These are phyloP conservation scores for Charanyca ferruginea DNA, from an alignment of 2,888 invertebrate genomes.

Conservation along the genomic window DNA sequence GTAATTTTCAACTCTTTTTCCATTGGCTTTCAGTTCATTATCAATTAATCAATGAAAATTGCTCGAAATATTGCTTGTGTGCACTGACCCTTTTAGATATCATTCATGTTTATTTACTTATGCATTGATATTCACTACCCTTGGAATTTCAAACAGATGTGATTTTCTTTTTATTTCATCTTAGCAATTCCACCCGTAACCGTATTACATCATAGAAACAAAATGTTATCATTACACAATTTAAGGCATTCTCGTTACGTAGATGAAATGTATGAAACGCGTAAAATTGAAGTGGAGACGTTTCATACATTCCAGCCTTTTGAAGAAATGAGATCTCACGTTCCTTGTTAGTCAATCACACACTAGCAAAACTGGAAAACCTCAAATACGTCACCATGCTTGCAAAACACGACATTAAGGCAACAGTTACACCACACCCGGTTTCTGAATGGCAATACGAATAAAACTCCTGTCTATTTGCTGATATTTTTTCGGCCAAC, in stretches of 20 bases:
- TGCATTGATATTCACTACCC: neutral
- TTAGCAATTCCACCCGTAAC: neutral
- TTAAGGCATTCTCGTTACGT: neutral
- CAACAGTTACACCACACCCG: slow-evolving; percentile 5
- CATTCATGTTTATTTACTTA: too few relatives aligned
- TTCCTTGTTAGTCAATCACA: slow-evolving; percentile 36
- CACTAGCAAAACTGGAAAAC: slow-evolving; percentile 13
- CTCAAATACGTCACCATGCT: neutral
- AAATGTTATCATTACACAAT: slow-evolving; percentile 14
- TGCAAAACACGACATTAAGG: slow-evolving; percentile 14
- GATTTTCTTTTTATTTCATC: neutral
- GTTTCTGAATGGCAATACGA: neutral
- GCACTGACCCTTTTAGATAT: neutral
- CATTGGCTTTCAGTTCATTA: neutral
- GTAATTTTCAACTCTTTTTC: neutral
- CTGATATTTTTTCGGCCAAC: neutral
- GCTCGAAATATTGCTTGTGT: neutral
- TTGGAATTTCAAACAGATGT: neutral
- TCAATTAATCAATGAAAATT: neutral
- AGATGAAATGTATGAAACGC: slow-evolving; percentile 22
- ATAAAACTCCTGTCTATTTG: neutral
- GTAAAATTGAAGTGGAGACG: slow-evolving; percentile 12
- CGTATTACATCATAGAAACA: slow-evolving; percentile 15
- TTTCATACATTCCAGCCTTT: slow-evolving; percentile 26
- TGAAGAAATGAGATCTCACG: slow-evolving; percentile 42